A percentile compares a stretch with the other conserved stretches of the same genome.
Evolutionary conservation across 2,797 vertebrate species (phyloP).

Genomic region (Poeciliopsis turneri): DNA sequence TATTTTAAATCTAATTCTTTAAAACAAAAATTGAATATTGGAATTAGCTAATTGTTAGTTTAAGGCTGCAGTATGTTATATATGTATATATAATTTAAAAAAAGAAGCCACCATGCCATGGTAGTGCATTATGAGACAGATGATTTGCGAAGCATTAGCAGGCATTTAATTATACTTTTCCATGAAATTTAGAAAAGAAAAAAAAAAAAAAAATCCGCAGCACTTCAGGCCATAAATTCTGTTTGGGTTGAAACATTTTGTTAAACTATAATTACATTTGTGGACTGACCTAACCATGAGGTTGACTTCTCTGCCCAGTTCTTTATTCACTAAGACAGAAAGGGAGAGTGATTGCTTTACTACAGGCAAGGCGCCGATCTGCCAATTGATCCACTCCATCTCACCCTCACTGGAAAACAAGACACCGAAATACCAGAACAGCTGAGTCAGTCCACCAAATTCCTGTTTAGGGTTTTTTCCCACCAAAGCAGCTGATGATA

Average conservation of each 20-base stretch:
- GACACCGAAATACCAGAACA: neutral
- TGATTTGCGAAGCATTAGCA: no score
- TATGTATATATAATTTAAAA: no score
- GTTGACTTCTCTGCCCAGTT: neutral
- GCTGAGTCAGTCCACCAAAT: neutral
- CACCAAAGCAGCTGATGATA: neutral
- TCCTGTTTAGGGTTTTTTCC: neutral
- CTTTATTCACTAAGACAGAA: neutral
- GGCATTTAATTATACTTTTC: neutral
- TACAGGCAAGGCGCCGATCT: neutral
- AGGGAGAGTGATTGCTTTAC: neutral
- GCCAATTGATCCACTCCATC: neutral
- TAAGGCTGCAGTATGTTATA: neutral
- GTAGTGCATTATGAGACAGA: no score
- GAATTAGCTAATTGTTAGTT: neutral
- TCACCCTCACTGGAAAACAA: neutral
- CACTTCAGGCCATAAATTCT: neutral
- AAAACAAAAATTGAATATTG: neutral
- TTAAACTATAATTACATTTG: neutral
- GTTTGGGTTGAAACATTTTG: neutral
- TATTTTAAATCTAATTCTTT: neutral
- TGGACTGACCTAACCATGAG: neutral
- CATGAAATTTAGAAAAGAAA: neutral
- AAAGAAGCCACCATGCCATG: no score
- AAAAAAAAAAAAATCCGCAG: neutral